Evolutionary conservation across 2,888 invertebrate genomes (phyloP).

Genomic region (Xestia rhomboidea): DNA sequence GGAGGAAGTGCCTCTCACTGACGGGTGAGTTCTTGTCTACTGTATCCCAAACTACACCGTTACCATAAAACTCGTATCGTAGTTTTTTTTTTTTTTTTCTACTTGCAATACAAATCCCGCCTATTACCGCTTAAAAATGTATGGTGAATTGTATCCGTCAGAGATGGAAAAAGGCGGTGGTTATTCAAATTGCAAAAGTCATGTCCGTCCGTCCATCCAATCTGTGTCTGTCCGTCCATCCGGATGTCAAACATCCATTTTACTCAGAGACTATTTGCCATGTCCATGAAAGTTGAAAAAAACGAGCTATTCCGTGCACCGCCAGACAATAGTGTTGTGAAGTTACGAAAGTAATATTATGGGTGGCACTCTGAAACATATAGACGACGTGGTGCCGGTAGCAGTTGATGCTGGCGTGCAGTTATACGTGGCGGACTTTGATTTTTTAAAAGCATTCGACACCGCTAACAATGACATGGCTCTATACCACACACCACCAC

Average conservation of each 20-base stretch:
- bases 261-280: background rate
- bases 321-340: background rate
- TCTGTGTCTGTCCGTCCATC: background rate
- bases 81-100: too few relatives aligned
- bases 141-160: background rate
- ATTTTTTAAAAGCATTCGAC: too few relatives aligned
- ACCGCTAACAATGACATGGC: too few relatives aligned
- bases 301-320: background rate
- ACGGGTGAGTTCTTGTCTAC: constrained; percentile 83
- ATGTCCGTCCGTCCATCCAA: background rate
- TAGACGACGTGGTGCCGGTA: too few relatives aligned
- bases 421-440: too few relatives aligned
- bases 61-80: background rate
- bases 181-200: background rate
- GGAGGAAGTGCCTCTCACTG: constrained; percentile 92
- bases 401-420: too few relatives aligned
- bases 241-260: background rate
- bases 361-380: background rate
- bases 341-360: background rate
- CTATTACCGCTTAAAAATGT: background rate
- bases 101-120: background rate
- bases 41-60: background rate
- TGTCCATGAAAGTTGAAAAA: background rate
- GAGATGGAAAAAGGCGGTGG: background rate
- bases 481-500: too few relatives aligned